A percentile compares a stretch with the other conserved stretches of the same genome.
Conservation (phyloP, 1,140 invertebrate genomes). For the Scaptomyza graminum region DNA sequence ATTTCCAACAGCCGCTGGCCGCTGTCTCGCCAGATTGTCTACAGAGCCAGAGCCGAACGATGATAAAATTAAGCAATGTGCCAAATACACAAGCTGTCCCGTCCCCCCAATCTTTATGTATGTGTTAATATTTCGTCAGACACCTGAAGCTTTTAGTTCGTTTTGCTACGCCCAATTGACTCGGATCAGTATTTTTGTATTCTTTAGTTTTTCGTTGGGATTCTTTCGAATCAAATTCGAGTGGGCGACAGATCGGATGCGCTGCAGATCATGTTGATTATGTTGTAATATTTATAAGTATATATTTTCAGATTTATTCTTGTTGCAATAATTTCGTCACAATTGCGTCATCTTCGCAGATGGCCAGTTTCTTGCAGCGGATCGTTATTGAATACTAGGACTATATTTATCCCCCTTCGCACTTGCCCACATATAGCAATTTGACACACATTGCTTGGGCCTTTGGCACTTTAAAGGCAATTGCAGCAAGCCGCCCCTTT, state of each 20-base stretch:
- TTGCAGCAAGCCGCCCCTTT: slow-evolving; percentile 7
- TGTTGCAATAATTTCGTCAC: slow-evolving; percentile 22
- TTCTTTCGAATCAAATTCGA: background rate
- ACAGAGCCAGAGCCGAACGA: background rate
- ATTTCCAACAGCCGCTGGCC: too few relatives aligned
- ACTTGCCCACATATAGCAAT: background rate
- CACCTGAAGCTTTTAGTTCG: slow-evolving; percentile 4
- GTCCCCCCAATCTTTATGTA: background rate
- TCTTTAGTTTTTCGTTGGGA: background rate
- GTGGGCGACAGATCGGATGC: slow-evolving; percentile 36
- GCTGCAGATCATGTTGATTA: slow-evolving; percentile 12
- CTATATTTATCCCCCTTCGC: background rate
- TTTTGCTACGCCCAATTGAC: slow-evolving; percentile 22
- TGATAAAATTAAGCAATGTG: slow-evolving; percentile 20
- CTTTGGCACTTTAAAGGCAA: slow-evolving; percentile 17
- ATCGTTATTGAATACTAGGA: slow-evolving; percentile 10
- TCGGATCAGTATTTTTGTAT: slow-evolving; percentile 14
- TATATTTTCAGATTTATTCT: background rate
- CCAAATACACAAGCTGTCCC: slow-evolving; percentile 17
- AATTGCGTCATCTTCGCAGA: slow-evolving; percentile 28
- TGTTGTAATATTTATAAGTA: too few relatives aligned
- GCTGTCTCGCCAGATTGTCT: slow-evolving; percentile 31
- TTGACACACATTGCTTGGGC: slow-evolving; percentile 33
- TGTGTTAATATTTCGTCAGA: slow-evolving; percentile 28
- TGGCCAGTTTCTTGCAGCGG: slow-evolving; percentile 4